phyloP scores from a whole-genome alignment of 1,140 invertebrate species.

The Neotoxoptera formosana region DNA sequence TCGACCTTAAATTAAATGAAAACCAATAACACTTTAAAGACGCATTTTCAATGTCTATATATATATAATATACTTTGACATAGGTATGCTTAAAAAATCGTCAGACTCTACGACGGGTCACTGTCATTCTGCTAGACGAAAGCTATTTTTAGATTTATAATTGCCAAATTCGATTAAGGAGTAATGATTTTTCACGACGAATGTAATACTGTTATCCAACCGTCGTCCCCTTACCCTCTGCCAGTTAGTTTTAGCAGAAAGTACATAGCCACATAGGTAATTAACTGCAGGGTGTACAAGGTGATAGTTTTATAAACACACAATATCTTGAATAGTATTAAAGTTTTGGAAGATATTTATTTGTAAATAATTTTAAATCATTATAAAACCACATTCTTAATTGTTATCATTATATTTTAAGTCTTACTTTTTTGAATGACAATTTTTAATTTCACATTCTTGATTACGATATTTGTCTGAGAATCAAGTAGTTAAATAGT shows the following conservation, averaged over 20 bases:
- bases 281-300: neutral
- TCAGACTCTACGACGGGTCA: rapidly evolving
- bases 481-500: neutral
- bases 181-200: neutral
- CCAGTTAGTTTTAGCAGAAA: neutral
- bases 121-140: neutral
- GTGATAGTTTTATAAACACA: neutral
- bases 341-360: neutral
- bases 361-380: neutral
- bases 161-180: neutral
- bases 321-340: neutral
- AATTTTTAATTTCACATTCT: too few relatives aligned
- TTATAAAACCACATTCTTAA: neutral
- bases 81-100: neutral
- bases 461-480: neutral
- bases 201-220: neutral
- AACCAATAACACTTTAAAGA: neutral
- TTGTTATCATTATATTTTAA: neutral
- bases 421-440: neutral
- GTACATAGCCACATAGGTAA: neutral
- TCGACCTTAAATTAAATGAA: neutral
- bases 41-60: neutral
- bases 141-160: neutral
- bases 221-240: neutral
- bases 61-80: too few relatives aligned